These are phyloP conservation scores for Neocrepidodera transversa DNA, from an alignment of 2,888 invertebrate genomes.

Conservation along the genomic window DNA sequence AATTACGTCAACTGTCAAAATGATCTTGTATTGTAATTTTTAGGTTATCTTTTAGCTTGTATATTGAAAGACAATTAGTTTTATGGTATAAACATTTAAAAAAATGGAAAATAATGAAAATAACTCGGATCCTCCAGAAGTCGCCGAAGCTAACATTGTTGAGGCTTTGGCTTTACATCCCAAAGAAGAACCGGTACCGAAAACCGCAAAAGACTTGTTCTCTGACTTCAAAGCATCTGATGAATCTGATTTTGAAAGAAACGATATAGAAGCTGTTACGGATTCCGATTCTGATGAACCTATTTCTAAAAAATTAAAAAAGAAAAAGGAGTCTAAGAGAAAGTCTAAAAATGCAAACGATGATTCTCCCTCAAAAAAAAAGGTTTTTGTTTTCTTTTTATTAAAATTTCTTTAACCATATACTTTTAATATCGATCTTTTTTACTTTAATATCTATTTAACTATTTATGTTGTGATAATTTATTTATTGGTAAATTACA, in stretches of 20 bases:
- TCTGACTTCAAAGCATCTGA: conserved; percentile 50
- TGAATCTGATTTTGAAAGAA: conserved; percentile 45
- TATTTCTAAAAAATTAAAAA: conserved; percentile 46
- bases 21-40: too few species aligned
- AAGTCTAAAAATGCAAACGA: conserved; percentile 25
- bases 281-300: conserved; percentile 46
- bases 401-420: too few species aligned
- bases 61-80: background rate
- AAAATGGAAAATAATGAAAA: conserved; percentile 19
- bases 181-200: conserved; percentile 38
- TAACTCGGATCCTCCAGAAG: conserved; percentile 25
- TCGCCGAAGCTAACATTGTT: conserved; percentile 40
- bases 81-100: background rate
- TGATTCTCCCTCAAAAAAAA: conserved; percentile 40
- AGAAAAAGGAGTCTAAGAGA: conserved; percentile 33
- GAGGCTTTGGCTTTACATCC: conserved; percentile 36
- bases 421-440: background rate
- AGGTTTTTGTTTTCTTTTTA: conserved; percentile 27
- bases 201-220: conserved; percentile 52
- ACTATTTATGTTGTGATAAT: too few species aligned
- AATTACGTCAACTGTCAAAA: too few species aligned
- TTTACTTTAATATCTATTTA: too few species aligned
- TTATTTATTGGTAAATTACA: too few species aligned
- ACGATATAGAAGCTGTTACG: conserved; percentile 39
- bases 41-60: conserved; percentile 26